Evolutionary conservation across 1,140 invertebrate species (phyloP).

Genomic region (Agrypnia vestita): DNA sequence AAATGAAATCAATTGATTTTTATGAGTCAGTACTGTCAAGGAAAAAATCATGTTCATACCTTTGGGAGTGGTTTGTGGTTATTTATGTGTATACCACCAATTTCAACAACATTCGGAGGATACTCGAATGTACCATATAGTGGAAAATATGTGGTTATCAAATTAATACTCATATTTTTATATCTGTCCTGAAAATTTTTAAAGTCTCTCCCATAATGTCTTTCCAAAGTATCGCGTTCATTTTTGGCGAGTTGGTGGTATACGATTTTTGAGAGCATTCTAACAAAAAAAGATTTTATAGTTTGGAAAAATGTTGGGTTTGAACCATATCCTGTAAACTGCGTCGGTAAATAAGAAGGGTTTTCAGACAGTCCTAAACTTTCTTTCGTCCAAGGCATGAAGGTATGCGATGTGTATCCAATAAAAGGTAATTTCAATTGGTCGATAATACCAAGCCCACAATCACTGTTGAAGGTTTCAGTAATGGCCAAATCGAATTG

Average conservation of each 20-base stretch:
- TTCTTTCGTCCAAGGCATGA: slow-evolving; percentile 60
- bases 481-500: slow-evolving; percentile 63
- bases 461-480: slow-evolving; percentile 62
- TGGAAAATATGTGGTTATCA: slow-evolving; percentile 74
- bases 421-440: slow-evolving; percentile 60
- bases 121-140: slow-evolving; percentile 69
- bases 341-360: slow-evolving; percentile 60
- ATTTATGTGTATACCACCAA: slow-evolving; percentile 75
- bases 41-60: not conserved
- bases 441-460: slow-evolving; percentile 59
- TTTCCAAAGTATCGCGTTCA: slow-evolving; percentile 51
- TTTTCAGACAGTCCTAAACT: slow-evolving; percentile 60
- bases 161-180: slow-evolving; percentile 71
- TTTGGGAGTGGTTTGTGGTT: slow-evolving; percentile 64
- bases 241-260: slow-evolving; percentile 34
- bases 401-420: slow-evolving; percentile 57
- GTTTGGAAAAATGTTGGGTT: slow-evolving; percentile 44
- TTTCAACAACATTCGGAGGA: slow-evolving; percentile 72
- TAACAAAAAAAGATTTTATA: slow-evolving; percentile 59
- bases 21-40: too few species aligned
- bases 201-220: slow-evolving; percentile 67
- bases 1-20: too few species aligned
- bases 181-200: slow-evolving; percentile 67
- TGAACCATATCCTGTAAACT: slow-evolving; percentile 51
- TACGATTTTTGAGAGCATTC: slow-evolving; percentile 43